Evolutionary conservation across 2,888 invertebrate genomes (phyloP), one percentile per base, ranked within the genome.

Genomic region (Phoronis australis): DNA sequence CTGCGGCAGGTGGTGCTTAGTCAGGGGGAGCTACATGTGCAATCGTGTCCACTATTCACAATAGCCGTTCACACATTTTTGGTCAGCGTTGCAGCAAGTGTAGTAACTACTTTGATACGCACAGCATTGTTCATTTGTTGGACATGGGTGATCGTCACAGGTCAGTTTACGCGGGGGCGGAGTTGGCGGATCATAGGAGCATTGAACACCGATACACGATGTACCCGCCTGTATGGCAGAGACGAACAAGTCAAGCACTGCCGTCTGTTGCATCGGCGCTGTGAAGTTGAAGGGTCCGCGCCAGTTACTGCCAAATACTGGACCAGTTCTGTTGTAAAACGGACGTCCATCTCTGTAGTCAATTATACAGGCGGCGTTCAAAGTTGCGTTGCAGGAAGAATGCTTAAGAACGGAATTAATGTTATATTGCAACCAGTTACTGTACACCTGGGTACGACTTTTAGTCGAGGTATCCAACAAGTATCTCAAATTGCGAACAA

Each of bases 91-190:
- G 50, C 64, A 64, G 52, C 64, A 64, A 2, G 64, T 64, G 39
- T 61, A 61, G 38, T 60, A 62, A 4, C 59, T 60, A 35, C 57
- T 59, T n/a, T n/a, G n/a, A 45, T 61, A 64, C 38, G 59, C 61
- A 42, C 64, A 64, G 31, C 64, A 64, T 9, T 56, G 54, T 26
- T 64, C 54, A 3, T 52, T 48, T 15, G 47, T 6, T 0, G 64
- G 64, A 41, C 64, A 64, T 2, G 64, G 64, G 18, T 58, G 46
- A 37, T 57, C 56, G 1, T 53, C 47, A 47, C 64, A 64, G 2
- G 64, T 64, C 18, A 64, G 37, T 24, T 59, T 51, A 38, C 60
- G 56, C 1, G 64, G 59, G 6, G 54, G 55, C 0, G 64, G 64
- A 40, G 55, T 54, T 9, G 47, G 48, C 0, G 64, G 64, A 47